Conservation (phyloP, 2,888 invertebrate genomes). For the Chrysolina americana region DNA sequence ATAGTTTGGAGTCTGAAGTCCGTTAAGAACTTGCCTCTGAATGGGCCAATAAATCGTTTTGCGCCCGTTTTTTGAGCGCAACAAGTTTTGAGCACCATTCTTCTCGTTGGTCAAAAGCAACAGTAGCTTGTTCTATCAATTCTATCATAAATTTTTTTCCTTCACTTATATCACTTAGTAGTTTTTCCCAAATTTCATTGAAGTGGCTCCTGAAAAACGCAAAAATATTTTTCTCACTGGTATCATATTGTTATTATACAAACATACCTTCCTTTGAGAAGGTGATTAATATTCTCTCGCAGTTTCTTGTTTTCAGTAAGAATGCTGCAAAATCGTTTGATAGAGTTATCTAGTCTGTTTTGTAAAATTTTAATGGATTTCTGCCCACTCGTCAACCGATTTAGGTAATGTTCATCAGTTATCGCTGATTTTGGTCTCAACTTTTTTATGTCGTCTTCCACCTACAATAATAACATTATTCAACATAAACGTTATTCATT, state of each 20-base stretch:
- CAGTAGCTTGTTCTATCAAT: conserved; percentile 88
- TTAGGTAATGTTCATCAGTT: conserved; percentile 70
- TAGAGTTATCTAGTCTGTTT: conserved; percentile 83
- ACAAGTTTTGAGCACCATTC: conserved; percentile 86
- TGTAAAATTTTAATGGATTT: conserved; percentile 77
- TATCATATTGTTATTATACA: not conserved
- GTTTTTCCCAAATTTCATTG: conserved; percentile 85
- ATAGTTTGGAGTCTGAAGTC: not conserved
- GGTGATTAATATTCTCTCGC: conserved; percentile 84
- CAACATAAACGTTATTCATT: no score
- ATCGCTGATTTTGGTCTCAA: conserved; percentile 67
- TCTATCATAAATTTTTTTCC: conserved; percentile 89
- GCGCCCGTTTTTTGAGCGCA: conserved; percentile 83
- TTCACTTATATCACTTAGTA: conserved; percentile 81
- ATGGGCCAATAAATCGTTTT: conserved; percentile 79
- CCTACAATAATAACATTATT: conserved; percentile 55
- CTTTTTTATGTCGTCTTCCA: conserved; percentile 68
- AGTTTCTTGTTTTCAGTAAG: conserved; percentile 82
- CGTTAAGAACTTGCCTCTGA: conserved; percentile 71
- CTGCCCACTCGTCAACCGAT: conserved; percentile 71
- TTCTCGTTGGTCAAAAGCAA: conserved; percentile 91
- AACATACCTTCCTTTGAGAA: conserved; percentile 83
- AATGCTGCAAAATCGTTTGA: conserved; percentile 83
- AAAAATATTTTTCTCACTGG: not conserved
- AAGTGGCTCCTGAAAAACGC: conserved; percentile 78